Base-by-base conservation (phyloP, 2,888 invertebrate species). In the Sphaerophoria rueppellii region DNA sequence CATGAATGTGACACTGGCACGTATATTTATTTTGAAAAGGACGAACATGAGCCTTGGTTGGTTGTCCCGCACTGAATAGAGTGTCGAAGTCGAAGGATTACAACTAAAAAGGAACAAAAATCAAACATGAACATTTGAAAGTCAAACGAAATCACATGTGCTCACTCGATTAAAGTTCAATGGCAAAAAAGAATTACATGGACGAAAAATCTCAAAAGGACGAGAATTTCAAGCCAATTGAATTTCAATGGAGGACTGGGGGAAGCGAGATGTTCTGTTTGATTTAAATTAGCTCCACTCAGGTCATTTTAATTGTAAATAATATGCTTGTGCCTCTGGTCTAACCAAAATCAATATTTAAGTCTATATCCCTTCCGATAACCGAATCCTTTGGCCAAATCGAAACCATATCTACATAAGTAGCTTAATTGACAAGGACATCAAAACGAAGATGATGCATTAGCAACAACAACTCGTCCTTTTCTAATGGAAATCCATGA, bases 61-160 rank as follows among this genome's bases (percentile, higher is more conserved):
- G 24, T 24, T 24, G 24, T 24, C 24, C 24, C 24, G 1, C 1
- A 24, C 24, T 2, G 24, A 24, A 24, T 24, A 24, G 24, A 24
- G 24, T 24, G 46, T 61, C n/a, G 24, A 76, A 65, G 57, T 46
- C 52, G 14, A 63, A 77, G 16, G n/a, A 46, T 16, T 43, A 16
- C n/a, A 40, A 24, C 24, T 24, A 9, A 43, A n/a, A 6, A 14
- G 14, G 35, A 2, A 46, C 9, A 24, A 50, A 52, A 34, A 34
- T 40, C 46, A 32, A 14, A 50, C 9, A 5, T 72, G 73, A 57
- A 72, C 40, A 69, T 73, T 69, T 57, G 50, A 77, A 77, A 82
- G 76, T 76, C 76, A 72, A 80, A 48, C 50, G 57, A 79, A 76
- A 71, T 72, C 73, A 65, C 55, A 73, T 69, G 63, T 60, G 71